phyloP scores from a whole-genome alignment of 2,797 vertebrate species.

The Pogonophryne albipinna region DNA sequence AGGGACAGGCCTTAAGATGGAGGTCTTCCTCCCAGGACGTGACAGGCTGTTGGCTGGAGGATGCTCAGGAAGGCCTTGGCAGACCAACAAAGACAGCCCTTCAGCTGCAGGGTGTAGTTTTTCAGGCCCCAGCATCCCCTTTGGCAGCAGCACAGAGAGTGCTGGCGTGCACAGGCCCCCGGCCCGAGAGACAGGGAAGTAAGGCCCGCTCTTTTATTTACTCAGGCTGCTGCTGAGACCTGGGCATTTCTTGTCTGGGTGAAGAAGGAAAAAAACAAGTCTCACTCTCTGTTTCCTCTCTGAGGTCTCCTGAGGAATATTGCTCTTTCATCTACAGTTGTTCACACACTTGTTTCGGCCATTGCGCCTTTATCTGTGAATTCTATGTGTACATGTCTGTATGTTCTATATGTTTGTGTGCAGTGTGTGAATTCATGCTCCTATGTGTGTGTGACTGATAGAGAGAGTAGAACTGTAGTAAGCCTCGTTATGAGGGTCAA shows the following conservation, averaged over 20 bases:
- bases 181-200: slow-evolving; percentile 97
- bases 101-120: slow-evolving; percentile 99
- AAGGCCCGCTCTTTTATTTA: slow-evolving; percentile 98
- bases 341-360: slow-evolving; percentile 97
- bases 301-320: slow-evolving; percentile 78
- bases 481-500: slow-evolving; percentile 11
- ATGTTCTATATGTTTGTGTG: slow-evolving; percentile 57
- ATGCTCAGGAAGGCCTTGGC: slow-evolving; percentile 99
- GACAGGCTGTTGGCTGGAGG: slow-evolving; percentile 93
- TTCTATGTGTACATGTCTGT: slow-evolving; percentile 58
- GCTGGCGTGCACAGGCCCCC: slow-evolving; percentile 91
- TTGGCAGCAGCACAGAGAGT: slow-evolving; percentile 97
- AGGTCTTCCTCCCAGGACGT: slow-evolving; percentile 96
- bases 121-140: slow-evolving; percentile 97
- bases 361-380: slow-evolving; percentile 79
- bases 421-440: slow-evolving; percentile 6
- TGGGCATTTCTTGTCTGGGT: slow-evolving; percentile 98
- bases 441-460: slow-evolving; percentile 17
- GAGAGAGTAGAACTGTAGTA: slow-evolving; percentile 12
- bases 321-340: slow-evolving; percentile 94
- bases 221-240: slow-evolving; percentile 96
- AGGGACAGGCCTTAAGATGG: slow-evolving; percentile 92
- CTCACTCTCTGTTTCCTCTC: slow-evolving; percentile 78
- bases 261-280: slow-evolving; percentile 87
- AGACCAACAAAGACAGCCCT: slow-evolving; percentile 99